Conservation (phyloP, 1,140 invertebrate species). For the Brachystomella parvula region DNA sequence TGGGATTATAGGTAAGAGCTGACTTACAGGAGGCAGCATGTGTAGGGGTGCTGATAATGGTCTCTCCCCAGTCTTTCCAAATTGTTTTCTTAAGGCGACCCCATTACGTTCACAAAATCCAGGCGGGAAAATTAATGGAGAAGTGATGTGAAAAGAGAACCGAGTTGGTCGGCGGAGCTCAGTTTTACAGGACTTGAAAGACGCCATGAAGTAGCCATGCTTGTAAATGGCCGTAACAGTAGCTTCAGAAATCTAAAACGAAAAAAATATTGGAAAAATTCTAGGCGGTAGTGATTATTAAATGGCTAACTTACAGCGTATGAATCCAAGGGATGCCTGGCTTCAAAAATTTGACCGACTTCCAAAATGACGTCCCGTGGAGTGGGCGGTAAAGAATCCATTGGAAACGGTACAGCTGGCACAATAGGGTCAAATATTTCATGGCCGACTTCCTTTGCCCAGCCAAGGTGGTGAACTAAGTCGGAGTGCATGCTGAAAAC, state of each 20-base stretch:
- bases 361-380: not conserved
- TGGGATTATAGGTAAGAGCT: not conserved
- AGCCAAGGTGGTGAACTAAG: not conserved
- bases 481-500: not conserved
- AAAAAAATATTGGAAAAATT: too few species aligned
- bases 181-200: not conserved
- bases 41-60: not conserved
- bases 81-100: not conserved
- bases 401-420: not conserved
- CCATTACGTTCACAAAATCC: slow-evolving; percentile 6
- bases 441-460: not conserved
- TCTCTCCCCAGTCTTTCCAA: not conserved
- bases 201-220: slow-evolving; percentile 11
- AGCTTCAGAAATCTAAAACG: not conserved
- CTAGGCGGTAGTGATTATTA: too few species aligned
- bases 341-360: not conserved
- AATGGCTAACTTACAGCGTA: too few species aligned
- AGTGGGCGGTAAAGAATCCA: not conserved
- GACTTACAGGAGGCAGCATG: not conserved
- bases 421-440: not conserved
- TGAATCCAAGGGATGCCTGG: not conserved
- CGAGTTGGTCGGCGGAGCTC: not conserved
- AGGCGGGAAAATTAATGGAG: slow-evolving; percentile 1
- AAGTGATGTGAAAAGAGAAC: not conserved
- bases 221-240: not conserved